These are phyloP conservation scores for Congeria kusceri DNA, from an alignment of 2,888 invertebrate species.

Conservation along the genomic window DNA sequence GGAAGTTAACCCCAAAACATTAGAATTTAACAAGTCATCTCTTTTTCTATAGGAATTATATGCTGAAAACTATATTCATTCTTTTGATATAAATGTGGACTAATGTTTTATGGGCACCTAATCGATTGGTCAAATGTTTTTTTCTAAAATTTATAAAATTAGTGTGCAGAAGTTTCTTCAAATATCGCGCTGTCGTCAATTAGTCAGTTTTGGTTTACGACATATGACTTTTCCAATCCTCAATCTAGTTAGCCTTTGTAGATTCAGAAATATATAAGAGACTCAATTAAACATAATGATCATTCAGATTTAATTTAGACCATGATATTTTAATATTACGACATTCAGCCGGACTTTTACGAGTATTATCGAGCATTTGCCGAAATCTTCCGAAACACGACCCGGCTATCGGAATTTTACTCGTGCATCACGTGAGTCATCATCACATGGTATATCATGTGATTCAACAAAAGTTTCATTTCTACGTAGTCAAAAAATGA, in stretches of 20 bases:
- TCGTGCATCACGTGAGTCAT: conserved; percentile 10
- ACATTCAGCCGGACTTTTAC: not conserved
- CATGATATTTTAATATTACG: no score
- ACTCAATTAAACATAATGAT: no score
- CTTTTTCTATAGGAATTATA: no score
- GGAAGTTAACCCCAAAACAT: no score
- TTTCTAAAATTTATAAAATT: not conserved
- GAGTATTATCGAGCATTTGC: not conserved
- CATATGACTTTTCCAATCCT: not conserved
- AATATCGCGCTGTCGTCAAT: conserved; percentile 26
- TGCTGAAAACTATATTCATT: no score
- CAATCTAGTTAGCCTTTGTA: no score
- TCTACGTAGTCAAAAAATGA: not conserved
- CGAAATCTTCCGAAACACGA: not conserved
- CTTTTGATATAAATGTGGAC: no score
- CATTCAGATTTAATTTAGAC: no score
- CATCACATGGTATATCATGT: conserved; percentile 16
- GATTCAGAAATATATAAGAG: no score
- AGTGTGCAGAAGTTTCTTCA: conserved; percentile 12
- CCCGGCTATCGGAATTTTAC: not conserved
- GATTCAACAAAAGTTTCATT: not conserved
- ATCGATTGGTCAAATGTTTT: not conserved
- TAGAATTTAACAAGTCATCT: no score
- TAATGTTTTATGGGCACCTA: no score
- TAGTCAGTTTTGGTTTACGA: not conserved